Conservation (phyloP, 1,140 invertebrate genomes). For the Heliothis subflexa region DNA sequence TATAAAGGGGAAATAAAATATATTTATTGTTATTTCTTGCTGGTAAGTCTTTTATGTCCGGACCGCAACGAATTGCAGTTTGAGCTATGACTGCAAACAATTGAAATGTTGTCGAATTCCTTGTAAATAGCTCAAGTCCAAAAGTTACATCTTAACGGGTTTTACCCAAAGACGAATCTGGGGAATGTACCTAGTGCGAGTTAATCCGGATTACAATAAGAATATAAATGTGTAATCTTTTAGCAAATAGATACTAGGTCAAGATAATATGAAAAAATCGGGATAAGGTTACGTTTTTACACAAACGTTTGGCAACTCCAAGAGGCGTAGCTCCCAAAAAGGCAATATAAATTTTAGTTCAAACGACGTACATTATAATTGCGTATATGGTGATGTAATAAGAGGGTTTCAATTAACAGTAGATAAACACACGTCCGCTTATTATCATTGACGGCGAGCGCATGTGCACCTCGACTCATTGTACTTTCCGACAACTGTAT, state of each 20-base stretch:
- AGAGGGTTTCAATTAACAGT: constrained; percentile 26
- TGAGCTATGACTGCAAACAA: constrained; percentile 9
- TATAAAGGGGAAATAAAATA: background rate
- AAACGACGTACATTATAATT: constrained; percentile 9
- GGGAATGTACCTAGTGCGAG: background rate
- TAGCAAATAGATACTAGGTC: background rate
- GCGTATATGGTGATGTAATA: constrained; percentile 10
- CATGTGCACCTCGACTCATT: constrained; percentile 16
- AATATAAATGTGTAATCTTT: constrained; percentile 1
- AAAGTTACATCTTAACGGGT: background rate
- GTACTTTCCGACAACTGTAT: background rate
- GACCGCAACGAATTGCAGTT: background rate
- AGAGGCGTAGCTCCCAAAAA: background rate
- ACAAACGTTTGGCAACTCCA: constrained; percentile 7
- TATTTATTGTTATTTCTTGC: background rate
- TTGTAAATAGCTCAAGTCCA: background rate
- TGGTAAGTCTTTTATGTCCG: background rate
- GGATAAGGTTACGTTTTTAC: background rate
- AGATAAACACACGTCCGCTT: constrained; percentile 38
- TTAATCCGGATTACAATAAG: constrained; percentile 1
- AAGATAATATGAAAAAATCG: background rate
- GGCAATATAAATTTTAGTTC: constrained; percentile 2
- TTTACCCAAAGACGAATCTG: background rate
- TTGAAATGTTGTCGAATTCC: constrained; percentile 3
- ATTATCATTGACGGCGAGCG: constrained; percentile 27